These are phyloP conservation scores for Pelosia muscerda DNA, from an alignment of 2,888 invertebrate species.

Conservation along the genomic window DNA sequence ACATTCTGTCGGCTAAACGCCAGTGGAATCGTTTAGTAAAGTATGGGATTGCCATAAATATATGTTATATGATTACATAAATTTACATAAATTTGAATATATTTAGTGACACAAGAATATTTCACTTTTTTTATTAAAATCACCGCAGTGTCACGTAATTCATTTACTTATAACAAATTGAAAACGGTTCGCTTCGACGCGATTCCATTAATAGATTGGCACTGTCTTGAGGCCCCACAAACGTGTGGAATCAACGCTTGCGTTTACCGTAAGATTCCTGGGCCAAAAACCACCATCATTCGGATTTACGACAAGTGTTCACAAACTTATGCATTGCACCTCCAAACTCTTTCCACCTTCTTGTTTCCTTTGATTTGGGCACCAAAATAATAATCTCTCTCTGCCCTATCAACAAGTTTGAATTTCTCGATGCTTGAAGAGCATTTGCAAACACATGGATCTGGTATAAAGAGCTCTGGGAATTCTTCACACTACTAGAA, in stretches of 20 bases:
- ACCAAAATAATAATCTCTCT: background rate
- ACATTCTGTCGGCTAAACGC: too few species aligned
- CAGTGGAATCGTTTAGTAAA: too few species aligned
- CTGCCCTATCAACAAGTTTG: background rate
- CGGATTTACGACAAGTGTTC: background rate
- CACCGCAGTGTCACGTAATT: too few species aligned
- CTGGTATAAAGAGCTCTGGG: background rate
- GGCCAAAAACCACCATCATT: background rate
- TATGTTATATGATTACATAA: too few species aligned
- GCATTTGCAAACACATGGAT: background rate
- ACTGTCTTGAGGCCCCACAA: too few species aligned
- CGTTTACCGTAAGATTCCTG: background rate
- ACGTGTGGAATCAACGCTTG: background rate
- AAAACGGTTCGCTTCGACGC: too few species aligned
- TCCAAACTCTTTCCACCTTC: background rate
- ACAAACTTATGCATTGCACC: background rate
- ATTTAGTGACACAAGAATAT: too few species aligned
- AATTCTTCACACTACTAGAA: background rate
- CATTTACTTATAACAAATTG: too few species aligned
- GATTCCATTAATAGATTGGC: too few species aligned
- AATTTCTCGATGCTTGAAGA: background rate
- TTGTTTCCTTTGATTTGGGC: background rate
- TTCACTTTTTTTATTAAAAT: too few species aligned
- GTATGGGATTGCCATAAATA: too few species aligned
- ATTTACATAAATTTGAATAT: too few species aligned